Conservation (phyloP, 2,797 vertebrate species). For the Etheostoma perlongum region DNA sequence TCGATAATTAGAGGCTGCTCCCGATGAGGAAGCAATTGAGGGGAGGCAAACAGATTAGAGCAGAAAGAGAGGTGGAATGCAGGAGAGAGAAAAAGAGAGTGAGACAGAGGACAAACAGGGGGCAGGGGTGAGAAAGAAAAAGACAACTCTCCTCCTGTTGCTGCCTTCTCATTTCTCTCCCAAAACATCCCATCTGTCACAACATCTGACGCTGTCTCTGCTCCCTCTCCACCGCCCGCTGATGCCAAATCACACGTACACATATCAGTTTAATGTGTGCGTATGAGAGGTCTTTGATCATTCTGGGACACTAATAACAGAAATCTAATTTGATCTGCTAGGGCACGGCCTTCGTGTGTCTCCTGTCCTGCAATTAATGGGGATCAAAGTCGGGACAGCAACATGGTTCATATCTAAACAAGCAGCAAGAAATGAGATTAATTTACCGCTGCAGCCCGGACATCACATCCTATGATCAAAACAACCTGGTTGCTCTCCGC, state of each 20-base stretch:
- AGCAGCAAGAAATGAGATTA: conserved; percentile 51
- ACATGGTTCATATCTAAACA: conserved; percentile 30
- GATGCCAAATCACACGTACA: conserved; percentile 32
- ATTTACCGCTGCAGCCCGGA: conserved; percentile 16
- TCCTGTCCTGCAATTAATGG: not conserved
- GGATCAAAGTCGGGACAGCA: conserved; percentile 57
- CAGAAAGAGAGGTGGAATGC: conserved; percentile 41
- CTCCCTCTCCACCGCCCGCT: conserved; percentile 5
- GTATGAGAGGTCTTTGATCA: conserved; percentile 49
- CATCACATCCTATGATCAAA: conserved; percentile 42
- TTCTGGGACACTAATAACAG: conserved; percentile 14
- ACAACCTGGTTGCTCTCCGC: not conserved
- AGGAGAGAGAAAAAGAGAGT: not conserved
- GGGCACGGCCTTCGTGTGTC: not conserved
- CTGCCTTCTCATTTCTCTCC: conserved; percentile 28
- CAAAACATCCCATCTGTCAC: conserved; percentile 49
- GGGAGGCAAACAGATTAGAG: conserved; percentile 64
- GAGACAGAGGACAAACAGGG: not conserved
- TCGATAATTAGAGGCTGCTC: conserved; percentile 67
- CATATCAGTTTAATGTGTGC: conserved; percentile 17
- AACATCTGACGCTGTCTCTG: conserved; percentile 35
- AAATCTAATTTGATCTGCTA: conserved; percentile 47
- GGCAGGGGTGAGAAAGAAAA: not conserved
- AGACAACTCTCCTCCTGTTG: conserved; percentile 17
- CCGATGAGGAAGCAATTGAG: conserved; percentile 57